Base-by-base conservation (phyloP, 2,888 invertebrate species). In the Melikaiella ostensackeni region DNA sequence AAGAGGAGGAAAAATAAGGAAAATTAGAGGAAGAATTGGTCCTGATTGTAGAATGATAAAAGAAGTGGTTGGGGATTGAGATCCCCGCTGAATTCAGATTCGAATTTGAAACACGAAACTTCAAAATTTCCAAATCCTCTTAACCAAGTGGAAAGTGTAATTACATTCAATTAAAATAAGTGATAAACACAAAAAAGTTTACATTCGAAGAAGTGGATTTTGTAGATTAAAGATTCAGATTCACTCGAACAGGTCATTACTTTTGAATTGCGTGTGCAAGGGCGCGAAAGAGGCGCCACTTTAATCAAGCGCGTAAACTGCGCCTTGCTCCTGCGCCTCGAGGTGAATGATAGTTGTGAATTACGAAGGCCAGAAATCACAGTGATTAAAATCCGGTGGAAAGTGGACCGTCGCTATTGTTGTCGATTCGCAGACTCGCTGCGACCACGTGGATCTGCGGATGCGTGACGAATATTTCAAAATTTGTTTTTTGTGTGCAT, bases 311-410 rank as follows among this genome's bases (percentile, higher is more conserved):
- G 76, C 77, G 33, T 59, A 78, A 73, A 75, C 21, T 50, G 70
- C 63, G 57, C 33, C 73, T 27, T 50, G 63, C 46, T 64, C 35
- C 64, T 59, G 27, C 35, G 24, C 75, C 50, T 76, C 19, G 19
- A 76, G 78, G 42, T 77, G 76, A 81, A 70, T 75, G 19, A 1
- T 70, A 70, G 46, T 75, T 13, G 63, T 66, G 50, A 76, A 63
- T 76, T 74, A 61, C 33, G 42, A 30, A 24, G 35, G 19, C 11
- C 13, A 11, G 16, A 24, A 55, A 61, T 35, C 19, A 55, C 46
- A 70, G 66, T 70, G 19, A 70, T 66, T 74, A 33, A 74, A 59
- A 62, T 62, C 50, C 38, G 27, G 75, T 50, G 42, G 55, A 30
- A 77, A 46, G 73, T 63, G 74, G 57, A 50, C 74, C 66, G 16